Conservation (phyloP, 2,888 invertebrate genomes). For the Willowsia nigromaculata region DNA sequence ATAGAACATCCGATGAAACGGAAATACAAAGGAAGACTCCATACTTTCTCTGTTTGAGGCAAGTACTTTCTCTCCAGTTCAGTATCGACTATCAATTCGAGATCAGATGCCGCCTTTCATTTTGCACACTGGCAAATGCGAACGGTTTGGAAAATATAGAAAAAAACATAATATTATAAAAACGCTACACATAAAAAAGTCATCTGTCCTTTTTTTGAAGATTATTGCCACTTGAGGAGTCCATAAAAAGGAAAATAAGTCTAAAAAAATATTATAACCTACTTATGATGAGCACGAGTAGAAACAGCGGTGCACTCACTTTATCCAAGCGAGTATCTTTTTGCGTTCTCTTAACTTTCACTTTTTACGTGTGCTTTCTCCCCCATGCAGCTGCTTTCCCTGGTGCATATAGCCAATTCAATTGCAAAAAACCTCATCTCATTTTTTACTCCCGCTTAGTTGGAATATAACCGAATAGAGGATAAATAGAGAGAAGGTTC, state of each 20-base stretch:
- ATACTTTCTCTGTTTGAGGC: background rate
- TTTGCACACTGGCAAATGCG: too few species aligned
- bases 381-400: background rate
- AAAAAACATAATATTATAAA: background rate
- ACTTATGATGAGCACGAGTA: background rate
- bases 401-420: background rate
- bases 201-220: background rate
- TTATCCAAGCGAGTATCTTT: background rate
- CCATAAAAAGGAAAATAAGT: background rate
- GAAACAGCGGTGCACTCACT: background rate
- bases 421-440: slow-evolving; percentile 13
- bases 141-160: too few species aligned
- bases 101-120: too few species aligned
- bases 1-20: background rate
- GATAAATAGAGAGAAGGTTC: too few species aligned
- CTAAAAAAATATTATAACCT: background rate
- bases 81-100: background rate
- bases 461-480: too few species aligned
- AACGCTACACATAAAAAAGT: background rate
- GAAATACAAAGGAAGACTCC: background rate
- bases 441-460: too few species aligned
- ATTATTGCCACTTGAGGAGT: slow-evolving; percentile 39
- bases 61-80: background rate
- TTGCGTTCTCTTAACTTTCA: background rate
- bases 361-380: background rate